Percentiles rank a stretch among this genome's conserved stretches.
Conservation (phyloP, 2,888 invertebrate genomes). For the Cheilosia scutellata region DNA sequence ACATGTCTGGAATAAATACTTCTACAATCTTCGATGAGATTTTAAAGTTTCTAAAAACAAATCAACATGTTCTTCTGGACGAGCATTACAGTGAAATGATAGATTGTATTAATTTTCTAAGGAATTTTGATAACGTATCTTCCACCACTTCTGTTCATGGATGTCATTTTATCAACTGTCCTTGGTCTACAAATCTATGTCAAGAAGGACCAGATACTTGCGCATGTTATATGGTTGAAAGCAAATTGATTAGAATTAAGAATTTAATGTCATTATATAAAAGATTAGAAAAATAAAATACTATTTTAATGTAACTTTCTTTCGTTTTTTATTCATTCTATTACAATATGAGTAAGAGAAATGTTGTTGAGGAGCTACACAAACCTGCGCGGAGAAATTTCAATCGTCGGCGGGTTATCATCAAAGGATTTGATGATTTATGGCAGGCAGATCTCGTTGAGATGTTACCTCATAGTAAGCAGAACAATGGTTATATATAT, state of each 20-base stretch:
- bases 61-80: background rate
- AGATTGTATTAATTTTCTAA: background rate
- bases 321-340: too few species aligned
- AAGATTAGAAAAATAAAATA: conserved; percentile 10
- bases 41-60: background rate
- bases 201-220: conserved; percentile 24
- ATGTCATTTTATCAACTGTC: conserved; percentile 10
- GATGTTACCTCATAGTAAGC: background rate
- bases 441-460: background rate
- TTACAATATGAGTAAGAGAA: too few species aligned
- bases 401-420: background rate
- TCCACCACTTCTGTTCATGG: background rate
- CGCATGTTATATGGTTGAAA: conserved; percentile 23
- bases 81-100: conserved; percentile 3
- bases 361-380: background rate
- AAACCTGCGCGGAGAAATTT: background rate
- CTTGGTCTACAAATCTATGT: conserved; percentile 16
- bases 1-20: background rate
- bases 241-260: conserved; percentile 22
- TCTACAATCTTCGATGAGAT: background rate
- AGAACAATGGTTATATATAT: background rate
- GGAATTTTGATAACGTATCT: conserved; percentile 10
- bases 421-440: background rate
- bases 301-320: too few species aligned
- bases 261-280: conserved; percentile 26